Evolutionary conservation across 1,140 invertebrate species (phyloP).

Genomic region (Drosophila tropicalis): DNA sequence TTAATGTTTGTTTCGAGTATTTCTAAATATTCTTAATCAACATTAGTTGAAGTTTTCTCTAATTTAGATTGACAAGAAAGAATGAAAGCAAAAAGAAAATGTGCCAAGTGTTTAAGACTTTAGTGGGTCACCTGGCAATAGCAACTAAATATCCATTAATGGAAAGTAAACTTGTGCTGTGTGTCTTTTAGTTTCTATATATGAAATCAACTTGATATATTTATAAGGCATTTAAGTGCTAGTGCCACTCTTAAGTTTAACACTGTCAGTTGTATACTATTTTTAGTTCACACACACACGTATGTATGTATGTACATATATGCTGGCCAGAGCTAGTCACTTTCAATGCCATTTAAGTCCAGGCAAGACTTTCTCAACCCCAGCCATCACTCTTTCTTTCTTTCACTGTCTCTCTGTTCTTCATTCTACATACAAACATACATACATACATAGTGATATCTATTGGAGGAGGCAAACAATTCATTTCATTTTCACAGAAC

Average conservation of each 20-base stretch:
- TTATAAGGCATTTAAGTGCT: conserved; percentile 6
- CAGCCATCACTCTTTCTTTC: neutral
- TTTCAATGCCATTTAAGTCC: conserved; percentile 18
- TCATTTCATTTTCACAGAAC: neutral
- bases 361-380: neutral
- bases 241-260: neutral
- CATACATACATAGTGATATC: conserved; percentile 1
- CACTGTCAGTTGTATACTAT: neutral
- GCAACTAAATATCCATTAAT: neutral
- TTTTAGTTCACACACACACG: neutral
- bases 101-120: too few relatives aligned
- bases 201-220: conserved; percentile 3
- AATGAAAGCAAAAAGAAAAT: too few relatives aligned
- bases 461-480: conserved; percentile 12
- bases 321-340: neutral
- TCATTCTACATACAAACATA: neutral
- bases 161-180: neutral
- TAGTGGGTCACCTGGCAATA: neutral
- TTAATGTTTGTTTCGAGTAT: too few relatives aligned
- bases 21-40: too few relatives aligned
- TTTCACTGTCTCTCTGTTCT: neutral
- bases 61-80: too few relatives aligned
- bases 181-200: neutral
- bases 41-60: too few relatives aligned
- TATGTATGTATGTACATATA: neutral